Percentiles rank a stretch among this genome's conserved stretches.
Evolutionary conservation across 1,140 invertebrate species (phyloP).

Genomic region (Pseudomyrmex sp.): DNA sequence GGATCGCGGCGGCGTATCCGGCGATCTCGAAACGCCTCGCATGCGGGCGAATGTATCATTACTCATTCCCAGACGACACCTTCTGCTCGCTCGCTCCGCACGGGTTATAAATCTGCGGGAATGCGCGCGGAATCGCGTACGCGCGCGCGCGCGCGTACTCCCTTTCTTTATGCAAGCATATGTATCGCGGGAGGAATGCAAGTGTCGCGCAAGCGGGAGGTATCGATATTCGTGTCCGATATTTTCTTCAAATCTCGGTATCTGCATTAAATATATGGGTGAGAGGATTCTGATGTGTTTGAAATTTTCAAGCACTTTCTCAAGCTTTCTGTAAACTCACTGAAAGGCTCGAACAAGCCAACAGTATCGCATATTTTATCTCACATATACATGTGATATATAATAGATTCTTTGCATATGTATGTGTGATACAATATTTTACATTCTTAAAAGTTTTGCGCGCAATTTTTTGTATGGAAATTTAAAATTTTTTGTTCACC

Average conservation of each 20-base stretch:
- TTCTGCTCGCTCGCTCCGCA: slow-evolving; percentile 65
- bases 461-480: neutral
- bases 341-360: neutral
- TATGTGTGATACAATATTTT: neutral
- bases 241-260: slow-evolving; percentile 49
- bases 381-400: neutral
- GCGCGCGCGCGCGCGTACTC: slow-evolving; percentile 19
- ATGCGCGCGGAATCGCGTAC: slow-evolving; percentile 56
- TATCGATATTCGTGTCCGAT: slow-evolving; percentile 51
- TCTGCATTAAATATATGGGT: slow-evolving; percentile 22
- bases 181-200: slow-evolving; percentile 55
- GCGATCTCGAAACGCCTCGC: slow-evolving; percentile 73
- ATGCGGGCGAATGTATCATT: slow-evolving; percentile 77
- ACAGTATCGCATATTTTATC: neutral
- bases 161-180: slow-evolving; percentile 39
- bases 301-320: slow-evolving; percentile 1
- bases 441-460: neutral
- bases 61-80: slow-evolving; percentile 76
- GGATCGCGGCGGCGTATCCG: slow-evolving; percentile 66
- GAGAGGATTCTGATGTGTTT: neutral
- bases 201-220: slow-evolving; percentile 34
- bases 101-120: slow-evolving; percentile 75
- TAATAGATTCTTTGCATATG: neutral
- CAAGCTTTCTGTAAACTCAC: neutral
- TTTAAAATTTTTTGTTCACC: neutral